Evolutionary conservation across 2,113 vertebrate species (phyloP), one percentile per base, ranked within the genome.

Genomic region (Erpornis zantholeuca): DNA sequence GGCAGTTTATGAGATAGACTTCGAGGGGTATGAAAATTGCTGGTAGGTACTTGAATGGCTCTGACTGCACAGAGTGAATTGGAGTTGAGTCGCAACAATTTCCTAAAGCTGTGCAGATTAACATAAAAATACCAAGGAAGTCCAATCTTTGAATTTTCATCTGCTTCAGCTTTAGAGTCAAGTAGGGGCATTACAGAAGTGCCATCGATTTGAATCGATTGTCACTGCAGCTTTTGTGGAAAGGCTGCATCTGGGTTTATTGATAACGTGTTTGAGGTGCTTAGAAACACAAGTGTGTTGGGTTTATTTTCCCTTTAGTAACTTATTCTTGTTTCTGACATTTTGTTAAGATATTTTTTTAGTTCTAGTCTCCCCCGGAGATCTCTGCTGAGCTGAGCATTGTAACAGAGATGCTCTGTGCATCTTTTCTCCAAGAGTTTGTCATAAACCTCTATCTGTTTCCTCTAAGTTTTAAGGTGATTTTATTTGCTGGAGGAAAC

Each of bases 71-170:
- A 0, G 47, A 75, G 44, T 83, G 93, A 91, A 95, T 90, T 86
- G 82, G 53, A 63, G 92, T 38, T 27, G 92, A 92, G 90, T 86
- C 0, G 53, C 88, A 90, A 66, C 78, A 78, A 93, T 90, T 94
- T 92, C 88, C 90, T 88, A 86, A 96, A 94, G 93, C 96, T 60
- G 23, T 56, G 72, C 19, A 45, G 75, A 93, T 95, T 93, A 95
- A 86, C 90, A 90, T 92, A 78, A 79, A 96, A 96, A 96, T 86
- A 77, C 82, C 82, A 71, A 92, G 75, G 69, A 78, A 81, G 79
- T 53, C 60, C 59, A 78, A 81, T 93, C 92, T 90, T 68, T 83
- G 88, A 68, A 81, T 95, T 94, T 93, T 97, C 88, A 95, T 88
- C 91, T 92, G 80, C 88, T 95, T 93, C 68, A 90, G 72, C 71